Base-by-base conservation (phyloP, 2,888 invertebrate genomes). In the Achlya flavicornis region DNA sequence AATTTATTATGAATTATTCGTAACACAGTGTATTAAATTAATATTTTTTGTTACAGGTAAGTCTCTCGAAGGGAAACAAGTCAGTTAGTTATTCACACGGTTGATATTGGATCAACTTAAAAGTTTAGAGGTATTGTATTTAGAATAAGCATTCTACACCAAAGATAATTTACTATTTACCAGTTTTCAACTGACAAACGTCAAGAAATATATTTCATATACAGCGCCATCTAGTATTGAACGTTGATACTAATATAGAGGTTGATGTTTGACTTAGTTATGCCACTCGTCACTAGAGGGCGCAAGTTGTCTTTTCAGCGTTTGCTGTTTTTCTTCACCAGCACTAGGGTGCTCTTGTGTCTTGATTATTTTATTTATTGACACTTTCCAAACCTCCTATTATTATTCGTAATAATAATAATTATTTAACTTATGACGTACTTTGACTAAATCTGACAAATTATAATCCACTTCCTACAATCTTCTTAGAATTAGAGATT, bases 161-260 rank as follows among this genome's bases (percentile, higher is more conserved):
- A 10, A 3, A 3, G 1, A 53, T 53, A 19, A 16, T 10, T 19
- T 14, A n/a, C 46, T 35, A 35, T 35, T 7, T 35, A 35, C 7
- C 35, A 6, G 0, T 35, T 35, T 35, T 35, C 35, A 4, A 6
- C 1, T 26, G 26, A 26, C 26, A 26, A 26, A 26, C 7, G 35
- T 35, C 7, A 35, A 35, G 26, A 35, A 35, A 10, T 53, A 2
- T 19, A 19, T 53, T 53, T 53, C 19, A 53, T 66, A 65, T 68
- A 41, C 67, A 86, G 78, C 86, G 86, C 86, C 86, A 86, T 81
- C 87, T 87, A 66, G 72, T 38, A 0, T 3, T 10, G 0, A 61
- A 26, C 80, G 32, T 69, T 53, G 57, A 19, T 61, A 43, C 2
- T 8, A 14, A 3, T 7, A 6, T 0, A n/a, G 10, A n/a, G n/a